Evolutionary conservation across 2,888 invertebrate genomes (phyloP).

Genomic region (Tetragnatha montana): DNA sequence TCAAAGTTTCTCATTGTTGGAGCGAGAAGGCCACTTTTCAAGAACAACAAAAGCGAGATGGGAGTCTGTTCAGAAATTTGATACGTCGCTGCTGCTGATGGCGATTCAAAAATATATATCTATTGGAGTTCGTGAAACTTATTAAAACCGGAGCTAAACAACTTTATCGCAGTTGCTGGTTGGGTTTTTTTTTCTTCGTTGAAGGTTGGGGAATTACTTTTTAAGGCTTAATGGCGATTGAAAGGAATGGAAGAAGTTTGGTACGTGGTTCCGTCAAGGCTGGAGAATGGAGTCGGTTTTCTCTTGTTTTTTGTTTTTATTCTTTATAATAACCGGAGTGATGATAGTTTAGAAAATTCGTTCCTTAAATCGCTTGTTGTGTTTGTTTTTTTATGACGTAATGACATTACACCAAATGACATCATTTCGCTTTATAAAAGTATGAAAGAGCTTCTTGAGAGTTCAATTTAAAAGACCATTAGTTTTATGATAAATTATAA

Average conservation of each 20-base stretch:
- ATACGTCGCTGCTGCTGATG: constrained; percentile 34
- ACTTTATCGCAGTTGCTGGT: constrained; percentile 11
- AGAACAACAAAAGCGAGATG: constrained; percentile 28
- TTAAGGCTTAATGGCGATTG: constrained; percentile 48
- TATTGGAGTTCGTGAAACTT: constrained; percentile 56
- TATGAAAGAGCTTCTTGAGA: no score
- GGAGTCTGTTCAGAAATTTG: constrained; percentile 59
- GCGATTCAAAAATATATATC: constrained; percentile 64
- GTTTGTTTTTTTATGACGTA: no score
- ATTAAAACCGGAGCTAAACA: constrained; percentile 54
- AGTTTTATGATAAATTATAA: no score
- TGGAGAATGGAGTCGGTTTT: constrained; percentile 31
- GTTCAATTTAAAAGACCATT: no score
- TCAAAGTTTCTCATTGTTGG: constrained; percentile 66
- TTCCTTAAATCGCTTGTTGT: not conserved
- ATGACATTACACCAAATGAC: no score
- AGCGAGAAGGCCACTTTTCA: constrained; percentile 31
- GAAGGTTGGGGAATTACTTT: not conserved
- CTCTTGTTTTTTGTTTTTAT: not conserved
- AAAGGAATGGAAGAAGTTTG: constrained; percentile 44
- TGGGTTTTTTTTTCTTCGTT: constrained; percentile 6
- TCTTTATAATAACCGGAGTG: not conserved
- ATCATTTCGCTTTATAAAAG: no score
- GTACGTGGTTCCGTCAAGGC: constrained; percentile 22
- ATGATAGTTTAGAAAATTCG: constrained; percentile 3